Evolutionary conservation across 2,888 invertebrate species (phyloP).

Genomic region (Epicampocera succincta): DNA sequence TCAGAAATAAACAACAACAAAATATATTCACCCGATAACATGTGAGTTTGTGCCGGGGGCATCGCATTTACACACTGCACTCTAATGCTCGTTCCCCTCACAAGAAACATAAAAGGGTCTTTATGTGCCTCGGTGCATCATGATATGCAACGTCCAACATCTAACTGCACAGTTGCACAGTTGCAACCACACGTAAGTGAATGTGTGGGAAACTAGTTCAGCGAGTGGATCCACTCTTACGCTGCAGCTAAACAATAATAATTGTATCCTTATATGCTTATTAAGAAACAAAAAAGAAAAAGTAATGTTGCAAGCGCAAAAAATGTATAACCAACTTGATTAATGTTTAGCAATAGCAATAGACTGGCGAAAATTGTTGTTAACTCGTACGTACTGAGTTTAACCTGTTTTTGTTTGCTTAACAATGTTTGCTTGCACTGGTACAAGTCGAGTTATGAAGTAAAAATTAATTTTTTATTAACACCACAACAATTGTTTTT

Average conservation of each 20-base stretch:
- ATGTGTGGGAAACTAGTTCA: slow-evolving; percentile 58
- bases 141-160: slow-evolving; percentile 41
- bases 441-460: not conserved
- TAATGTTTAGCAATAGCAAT: slow-evolving; percentile 42
- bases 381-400: not conserved
- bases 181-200: slow-evolving; percentile 18
- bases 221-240: slow-evolving; percentile 20
- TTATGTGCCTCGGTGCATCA: slow-evolving; percentile 39
- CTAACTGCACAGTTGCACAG: slow-evolving; percentile 2
- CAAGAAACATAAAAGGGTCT: slow-evolving; percentile 40
- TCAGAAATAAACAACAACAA: slow-evolving; percentile 34
- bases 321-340: slow-evolving; percentile 23
- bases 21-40: slow-evolving; percentile 45
- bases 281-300: slow-evolving; percentile 29
- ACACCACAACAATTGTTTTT: too few species aligned
- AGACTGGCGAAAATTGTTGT: slow-evolving; percentile 6
- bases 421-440: too few species aligned
- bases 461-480: too few species aligned
- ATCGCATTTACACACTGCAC: slow-evolving; percentile 40
- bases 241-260: slow-evolving; percentile 24
- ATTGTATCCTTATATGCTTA: slow-evolving; percentile 65
- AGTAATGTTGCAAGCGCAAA: slow-evolving; percentile 9
- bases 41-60: slow-evolving; percentile 31
- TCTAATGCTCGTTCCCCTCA: not conserved
- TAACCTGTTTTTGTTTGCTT: too few species aligned